Conservation (phyloP, 2,797 vertebrate genomes). For the Streptopelia turtur region DNA sequence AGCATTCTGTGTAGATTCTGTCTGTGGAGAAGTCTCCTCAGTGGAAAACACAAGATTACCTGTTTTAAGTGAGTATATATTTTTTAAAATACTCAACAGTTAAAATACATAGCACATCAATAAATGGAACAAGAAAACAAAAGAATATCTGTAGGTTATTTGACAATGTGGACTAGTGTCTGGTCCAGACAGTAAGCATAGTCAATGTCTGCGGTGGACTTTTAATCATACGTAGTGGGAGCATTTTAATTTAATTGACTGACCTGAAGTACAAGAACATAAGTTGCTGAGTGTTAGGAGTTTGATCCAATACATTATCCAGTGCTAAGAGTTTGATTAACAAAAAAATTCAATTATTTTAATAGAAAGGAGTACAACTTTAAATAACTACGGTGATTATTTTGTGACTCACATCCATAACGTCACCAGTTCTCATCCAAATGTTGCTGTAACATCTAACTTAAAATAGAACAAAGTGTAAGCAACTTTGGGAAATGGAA, state of each 20-base stretch:
- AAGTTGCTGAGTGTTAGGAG: not conserved
- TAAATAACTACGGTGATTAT: slow-evolving; percentile 1
- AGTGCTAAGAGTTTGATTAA: not conserved
- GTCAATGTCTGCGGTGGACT: not conserved
- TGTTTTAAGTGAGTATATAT: not conserved
- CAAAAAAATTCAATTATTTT: slow-evolving; percentile 11
- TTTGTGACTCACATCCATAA: not conserved
- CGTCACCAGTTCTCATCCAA: not conserved
- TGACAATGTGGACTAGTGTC: not conserved
- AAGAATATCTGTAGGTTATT: not conserved
- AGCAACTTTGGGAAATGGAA: not conserved
- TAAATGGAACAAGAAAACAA: not conserved
- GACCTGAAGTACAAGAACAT: not conserved
- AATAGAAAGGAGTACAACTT: slow-evolving; percentile 2
- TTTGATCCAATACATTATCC: not conserved
- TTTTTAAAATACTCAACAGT: not conserved
- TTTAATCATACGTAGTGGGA: not conserved
- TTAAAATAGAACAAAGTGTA: not conserved
- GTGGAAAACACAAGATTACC: not conserved
- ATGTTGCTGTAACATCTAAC: not conserved
- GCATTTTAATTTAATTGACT: not conserved
- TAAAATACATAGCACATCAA: not conserved
- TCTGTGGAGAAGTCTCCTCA: rapidly evolving
- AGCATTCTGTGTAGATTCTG: not conserved
- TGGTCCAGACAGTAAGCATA: not conserved